Percentiles rank a stretch among this genome's conserved stretches.
These are phyloP conservation scores for Hydrochoerus hydrochaeris DNA, from an alignment of 2,113 vertebrate genomes.

Conservation along the genomic window DNA sequence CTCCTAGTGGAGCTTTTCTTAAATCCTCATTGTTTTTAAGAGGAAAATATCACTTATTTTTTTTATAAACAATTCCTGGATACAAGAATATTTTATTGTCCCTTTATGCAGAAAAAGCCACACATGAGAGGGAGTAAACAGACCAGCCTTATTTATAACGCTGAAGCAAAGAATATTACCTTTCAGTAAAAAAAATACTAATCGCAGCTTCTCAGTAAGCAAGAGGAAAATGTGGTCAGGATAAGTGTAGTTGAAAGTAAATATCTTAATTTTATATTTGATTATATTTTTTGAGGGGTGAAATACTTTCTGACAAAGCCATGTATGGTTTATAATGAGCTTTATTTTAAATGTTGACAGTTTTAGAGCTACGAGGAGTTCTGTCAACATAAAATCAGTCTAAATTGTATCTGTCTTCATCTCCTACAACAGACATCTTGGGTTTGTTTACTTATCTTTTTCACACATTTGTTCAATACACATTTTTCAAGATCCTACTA, in stretches of 20 bases:
- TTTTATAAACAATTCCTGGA: slow-evolving; percentile 31
- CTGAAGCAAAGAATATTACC: neutral
- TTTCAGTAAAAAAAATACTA: slow-evolving; percentile 21
- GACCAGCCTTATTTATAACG: slow-evolving; percentile 9
- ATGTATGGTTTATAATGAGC: neutral
- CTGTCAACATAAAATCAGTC: neutral
- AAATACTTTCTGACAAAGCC: slow-evolving; percentile 17
- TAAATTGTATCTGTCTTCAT: neutral
- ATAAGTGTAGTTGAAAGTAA: neutral
- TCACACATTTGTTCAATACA: neutral
- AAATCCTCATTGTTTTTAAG: slow-evolving; percentile 43
- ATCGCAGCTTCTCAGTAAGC: neutral
- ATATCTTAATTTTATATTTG: slow-evolving; percentile 23
- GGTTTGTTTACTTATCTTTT: neutral
- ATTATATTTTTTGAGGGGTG: neutral
- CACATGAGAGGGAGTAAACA: neutral
- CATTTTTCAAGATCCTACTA: neutral
- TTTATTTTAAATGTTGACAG: slow-evolving; percentile 33
- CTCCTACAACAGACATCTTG: neutral
- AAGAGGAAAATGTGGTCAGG: neutral
- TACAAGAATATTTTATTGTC: slow-evolving; percentile 41
- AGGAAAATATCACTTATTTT: neutral
- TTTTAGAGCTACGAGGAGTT: neutral
- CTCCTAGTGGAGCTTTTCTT: slow-evolving; percentile 65
- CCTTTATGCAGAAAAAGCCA: neutral